phyloP scores from a whole-genome alignment of 2,888 invertebrate species.

The Geophilus truncorum region DNA sequence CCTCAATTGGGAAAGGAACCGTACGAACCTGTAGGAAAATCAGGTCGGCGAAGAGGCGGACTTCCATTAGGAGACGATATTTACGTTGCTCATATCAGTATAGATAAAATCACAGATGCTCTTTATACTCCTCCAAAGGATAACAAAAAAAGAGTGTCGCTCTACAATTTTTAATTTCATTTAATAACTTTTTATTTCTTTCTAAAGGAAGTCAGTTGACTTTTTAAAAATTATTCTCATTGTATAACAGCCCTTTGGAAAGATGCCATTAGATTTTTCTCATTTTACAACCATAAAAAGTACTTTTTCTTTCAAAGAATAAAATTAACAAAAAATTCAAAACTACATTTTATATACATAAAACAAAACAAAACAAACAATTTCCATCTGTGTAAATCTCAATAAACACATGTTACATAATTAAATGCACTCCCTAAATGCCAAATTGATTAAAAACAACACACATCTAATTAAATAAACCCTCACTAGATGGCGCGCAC shows the following conservation, averaged over 20 bases:
- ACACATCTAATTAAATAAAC: neutral
- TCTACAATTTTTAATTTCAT: slow-evolving; percentile 35
- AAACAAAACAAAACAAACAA: too few relatives aligned
- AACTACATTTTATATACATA: too few relatives aligned
- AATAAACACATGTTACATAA: neutral
- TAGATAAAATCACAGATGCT: slow-evolving; percentile 40
- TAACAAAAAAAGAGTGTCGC: slow-evolving; percentile 33
- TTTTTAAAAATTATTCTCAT: too few relatives aligned
- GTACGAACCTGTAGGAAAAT: slow-evolving; percentile 41
- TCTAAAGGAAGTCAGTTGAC: neutral
- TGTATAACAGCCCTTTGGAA: too few relatives aligned
- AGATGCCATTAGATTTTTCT: too few relatives aligned
- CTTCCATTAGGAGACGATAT: slow-evolving; percentile 43
- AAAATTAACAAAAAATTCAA: too few relatives aligned
- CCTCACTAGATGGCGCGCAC: neutral
- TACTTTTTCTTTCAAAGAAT: too few relatives aligned
- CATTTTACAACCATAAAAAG: too few relatives aligned
- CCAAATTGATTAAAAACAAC: too few relatives aligned
- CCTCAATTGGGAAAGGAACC: slow-evolving; percentile 41
- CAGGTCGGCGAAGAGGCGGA: slow-evolving; percentile 40
- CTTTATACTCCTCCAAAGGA: slow-evolving; percentile 36
- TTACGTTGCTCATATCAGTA: slow-evolving; percentile 41
- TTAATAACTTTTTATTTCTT: neutral
- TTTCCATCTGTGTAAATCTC: neutral
- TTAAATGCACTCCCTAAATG: neutral